Evolutionary conservation across 2,797 vertebrate genomes (phyloP).

Genomic region (Kryptolebias ocellatus): DNA sequence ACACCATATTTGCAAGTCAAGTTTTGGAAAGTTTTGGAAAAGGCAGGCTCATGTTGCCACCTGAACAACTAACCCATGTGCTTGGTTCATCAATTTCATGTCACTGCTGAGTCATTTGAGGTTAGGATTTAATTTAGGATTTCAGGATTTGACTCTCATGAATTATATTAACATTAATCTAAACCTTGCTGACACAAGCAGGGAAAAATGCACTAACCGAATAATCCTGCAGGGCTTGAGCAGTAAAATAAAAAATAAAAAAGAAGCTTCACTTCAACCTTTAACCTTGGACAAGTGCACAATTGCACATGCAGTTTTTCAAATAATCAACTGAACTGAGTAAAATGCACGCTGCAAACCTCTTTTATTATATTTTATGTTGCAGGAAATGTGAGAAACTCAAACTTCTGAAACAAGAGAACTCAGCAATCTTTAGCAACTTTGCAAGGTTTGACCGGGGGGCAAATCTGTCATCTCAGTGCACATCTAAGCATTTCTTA

Average conservation of each 20-base stretch:
- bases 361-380: neutral
- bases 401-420: too few species aligned
- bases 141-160: neutral
- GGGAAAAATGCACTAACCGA: neutral
- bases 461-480: neutral
- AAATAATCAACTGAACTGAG: neutral
- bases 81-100: neutral
- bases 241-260: neutral
- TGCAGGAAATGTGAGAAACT: neutral
- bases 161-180: too few species aligned
- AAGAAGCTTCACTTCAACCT: neutral
- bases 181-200: neutral
- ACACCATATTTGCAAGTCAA: neutral
- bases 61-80: too few species aligned
- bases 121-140: neutral
- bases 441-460: neutral
- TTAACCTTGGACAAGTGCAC: neutral
- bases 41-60: neutral
- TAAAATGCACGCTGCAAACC: neutral
- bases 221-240: neutral
- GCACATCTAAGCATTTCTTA: too few species aligned
- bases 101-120: neutral
- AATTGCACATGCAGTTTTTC: neutral
- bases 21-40: neutral
- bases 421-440: neutral